Evolutionary conservation across 2,888 invertebrate genomes (phyloP).

Genomic region (Steinernema scapterisci): DNA sequence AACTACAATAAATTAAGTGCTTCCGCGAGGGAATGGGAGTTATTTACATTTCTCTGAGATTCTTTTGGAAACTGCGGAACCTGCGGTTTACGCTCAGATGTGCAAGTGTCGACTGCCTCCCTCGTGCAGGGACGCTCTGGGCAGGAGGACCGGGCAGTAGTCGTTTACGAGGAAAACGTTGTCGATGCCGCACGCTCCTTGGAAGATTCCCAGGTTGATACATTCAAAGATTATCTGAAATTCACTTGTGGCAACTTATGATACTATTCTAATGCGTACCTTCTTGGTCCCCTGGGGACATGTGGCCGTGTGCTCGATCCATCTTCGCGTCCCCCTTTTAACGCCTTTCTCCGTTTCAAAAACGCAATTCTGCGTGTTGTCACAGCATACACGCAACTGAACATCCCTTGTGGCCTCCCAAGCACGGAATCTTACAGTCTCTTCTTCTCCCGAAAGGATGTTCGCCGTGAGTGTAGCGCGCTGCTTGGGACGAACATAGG

Average conservation of each 20-base stretch:
- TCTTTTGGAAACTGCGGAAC: constrained; percentile 25
- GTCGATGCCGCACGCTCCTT: constrained; percentile 63
- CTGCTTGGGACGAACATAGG: constrained; percentile 58
- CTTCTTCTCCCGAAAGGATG: constrained; percentile 36
- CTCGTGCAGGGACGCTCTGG: constrained; percentile 3
- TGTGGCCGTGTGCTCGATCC: constrained; percentile 50
- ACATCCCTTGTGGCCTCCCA: constrained; percentile 61
- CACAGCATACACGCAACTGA: constrained; percentile 59
- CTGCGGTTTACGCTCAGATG: background rate
- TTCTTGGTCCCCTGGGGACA: constrained; percentile 59
- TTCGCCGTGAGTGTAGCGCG: constrained; percentile 52
- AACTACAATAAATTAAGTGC: constrained; percentile 25
- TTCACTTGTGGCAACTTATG: too few relatives aligned
- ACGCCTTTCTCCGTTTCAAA: constrained; percentile 58
- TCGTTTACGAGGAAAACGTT: constrained; percentile 51
- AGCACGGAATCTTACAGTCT: constrained; percentile 48
- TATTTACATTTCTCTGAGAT: constrained; percentile 29
- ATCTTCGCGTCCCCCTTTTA: constrained; percentile 52
- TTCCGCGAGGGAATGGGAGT: background rate
- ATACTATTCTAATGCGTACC: too few relatives aligned
- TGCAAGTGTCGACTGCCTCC: background rate
- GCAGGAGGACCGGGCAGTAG: constrained; percentile 49
- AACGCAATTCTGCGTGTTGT: constrained; percentile 52
- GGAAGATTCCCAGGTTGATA: constrained; percentile 53
- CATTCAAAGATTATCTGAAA: constrained; percentile 64